phyloP scores from a whole-genome alignment of 2,888 invertebrate genomes.

The Drosophila gaucha region DNA sequence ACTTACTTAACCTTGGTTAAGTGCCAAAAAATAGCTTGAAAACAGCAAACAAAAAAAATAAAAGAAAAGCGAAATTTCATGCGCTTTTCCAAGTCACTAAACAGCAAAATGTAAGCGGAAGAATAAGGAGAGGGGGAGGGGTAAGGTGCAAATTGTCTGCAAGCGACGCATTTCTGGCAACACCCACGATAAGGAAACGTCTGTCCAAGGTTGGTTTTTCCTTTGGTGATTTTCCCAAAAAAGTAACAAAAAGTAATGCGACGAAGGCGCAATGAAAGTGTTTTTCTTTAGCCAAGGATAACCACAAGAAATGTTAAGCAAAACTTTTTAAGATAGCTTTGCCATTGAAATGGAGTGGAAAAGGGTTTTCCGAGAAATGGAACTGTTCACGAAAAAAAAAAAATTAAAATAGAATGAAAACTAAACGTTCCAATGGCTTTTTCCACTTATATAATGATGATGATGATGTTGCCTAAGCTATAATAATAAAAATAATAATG shows the following conservation, averaged over 20 bases:
- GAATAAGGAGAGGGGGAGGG: background rate
- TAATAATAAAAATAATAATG: conserved; percentile 13
- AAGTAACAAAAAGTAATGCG: conserved; percentile 28
- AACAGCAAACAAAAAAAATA: conserved; percentile 6
- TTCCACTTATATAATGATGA: conserved; percentile 56
- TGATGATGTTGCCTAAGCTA: conserved; percentile 27
- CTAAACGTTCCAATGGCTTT: conserved; percentile 60
- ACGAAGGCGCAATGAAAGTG: conserved; percentile 38
- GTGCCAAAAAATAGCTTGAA: conserved; percentile 55
- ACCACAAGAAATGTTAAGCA: conserved; percentile 15
- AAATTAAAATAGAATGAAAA: conserved; percentile 20
- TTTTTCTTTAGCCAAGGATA: conserved; percentile 36
- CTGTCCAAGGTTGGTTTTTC: conserved; percentile 25
- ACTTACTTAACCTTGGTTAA: conserved; percentile 60
- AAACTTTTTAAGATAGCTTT: conserved; percentile 18
- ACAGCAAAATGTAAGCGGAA: conserved; percentile 18
- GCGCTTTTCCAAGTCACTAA: conserved; percentile 58
- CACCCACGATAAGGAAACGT: conserved; percentile 34
- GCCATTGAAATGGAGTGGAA: conserved; percentile 21
- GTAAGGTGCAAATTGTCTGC: conserved; percentile 10
- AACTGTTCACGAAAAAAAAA: conserved; percentile 10
- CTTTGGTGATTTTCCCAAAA: background rate
- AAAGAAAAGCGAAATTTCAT: conserved; percentile 7
- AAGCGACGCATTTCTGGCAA: conserved; percentile 32
- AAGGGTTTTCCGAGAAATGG: background rate